Percentiles rank a stretch among this genome's conserved stretches.
Evolutionary conservation across 2,797 vertebrate genomes (phyloP).

Genomic region (Glossophaga mutica): DNA sequence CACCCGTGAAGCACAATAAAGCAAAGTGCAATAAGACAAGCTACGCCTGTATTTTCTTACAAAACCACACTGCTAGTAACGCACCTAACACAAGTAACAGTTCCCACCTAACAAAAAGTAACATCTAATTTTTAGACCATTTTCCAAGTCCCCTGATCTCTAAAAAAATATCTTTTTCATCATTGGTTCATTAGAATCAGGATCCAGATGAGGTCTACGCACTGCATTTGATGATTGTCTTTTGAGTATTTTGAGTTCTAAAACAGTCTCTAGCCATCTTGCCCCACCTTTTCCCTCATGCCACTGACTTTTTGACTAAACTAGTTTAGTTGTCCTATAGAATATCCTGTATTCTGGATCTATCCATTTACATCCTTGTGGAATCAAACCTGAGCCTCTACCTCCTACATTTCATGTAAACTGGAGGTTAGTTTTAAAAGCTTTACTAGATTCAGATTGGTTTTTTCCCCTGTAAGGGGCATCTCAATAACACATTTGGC

Average conservation of each 20-base stretch:
- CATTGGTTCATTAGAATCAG: background rate
- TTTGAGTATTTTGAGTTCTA: background rate
- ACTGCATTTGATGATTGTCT: background rate
- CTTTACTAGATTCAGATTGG: background rate
- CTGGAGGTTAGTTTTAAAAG: background rate
- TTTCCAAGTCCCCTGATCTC: background rate
- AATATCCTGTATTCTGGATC: background rate
- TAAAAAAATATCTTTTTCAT: conserved; percentile 10
- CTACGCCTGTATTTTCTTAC: background rate
- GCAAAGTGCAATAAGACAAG: background rate
- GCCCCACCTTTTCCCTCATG: background rate
- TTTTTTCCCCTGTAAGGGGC: background rate
- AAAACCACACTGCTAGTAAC: conserved; percentile 9
- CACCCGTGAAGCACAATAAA: background rate
- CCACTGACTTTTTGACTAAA: background rate
- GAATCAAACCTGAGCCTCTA: background rate
- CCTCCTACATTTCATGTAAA: background rate
- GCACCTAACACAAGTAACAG: background rate
- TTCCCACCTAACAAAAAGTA: background rate
- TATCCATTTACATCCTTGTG: background rate
- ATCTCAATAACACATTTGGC: background rate
- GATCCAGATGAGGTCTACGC: background rate
- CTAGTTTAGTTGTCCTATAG: background rate
- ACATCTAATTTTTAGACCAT: background rate
- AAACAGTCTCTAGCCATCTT: background rate